A percentile compares a stretch with the other conserved stretches of the same genome.
Conservation (phyloP, 2,888 invertebrate genomes). For the Ectemnius cavifrons region DNA sequence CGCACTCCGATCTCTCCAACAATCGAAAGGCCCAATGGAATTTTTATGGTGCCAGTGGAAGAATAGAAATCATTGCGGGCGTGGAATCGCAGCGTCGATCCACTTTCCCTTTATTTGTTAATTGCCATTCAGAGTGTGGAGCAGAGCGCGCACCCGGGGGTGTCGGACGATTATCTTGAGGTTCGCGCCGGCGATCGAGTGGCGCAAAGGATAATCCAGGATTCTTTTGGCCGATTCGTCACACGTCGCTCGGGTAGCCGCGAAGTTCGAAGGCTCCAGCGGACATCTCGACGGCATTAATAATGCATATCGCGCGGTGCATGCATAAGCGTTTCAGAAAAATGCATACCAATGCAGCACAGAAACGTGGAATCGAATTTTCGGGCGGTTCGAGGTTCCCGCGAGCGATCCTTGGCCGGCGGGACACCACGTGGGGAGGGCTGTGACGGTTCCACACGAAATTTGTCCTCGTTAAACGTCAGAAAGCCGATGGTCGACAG, state of each 20-base stretch:
- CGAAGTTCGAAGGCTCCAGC: constrained; percentile 32
- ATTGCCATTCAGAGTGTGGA: constrained; percentile 10
- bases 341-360: constrained; percentile 25
- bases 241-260: constrained; percentile 31
- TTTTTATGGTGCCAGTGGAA: background rate
- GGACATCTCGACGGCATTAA: constrained; percentile 40
- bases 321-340: constrained; percentile 18
- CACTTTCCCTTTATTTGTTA: background rate
- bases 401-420: constrained; percentile 23
- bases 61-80: background rate
- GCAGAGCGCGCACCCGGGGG: background rate
- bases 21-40: no score
- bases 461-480: constrained; percentile 55
- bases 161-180: background rate
- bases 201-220: constrained; percentile 24
- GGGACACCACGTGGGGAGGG: background rate
- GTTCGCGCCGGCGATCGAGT: constrained; percentile 19
- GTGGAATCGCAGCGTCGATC: constrained; percentile 1
- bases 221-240: constrained; percentile 45
- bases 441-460: constrained; percentile 42
- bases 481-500: constrained; percentile 32
- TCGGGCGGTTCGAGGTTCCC: constrained; percentile 5
- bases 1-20: no score
- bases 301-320: constrained; percentile 45
- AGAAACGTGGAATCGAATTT: background rate